These are phyloP conservation scores for Sceliomorpha sp. DNA, from an alignment of 2,888 invertebrate genomes.

Conservation along the genomic window DNA sequence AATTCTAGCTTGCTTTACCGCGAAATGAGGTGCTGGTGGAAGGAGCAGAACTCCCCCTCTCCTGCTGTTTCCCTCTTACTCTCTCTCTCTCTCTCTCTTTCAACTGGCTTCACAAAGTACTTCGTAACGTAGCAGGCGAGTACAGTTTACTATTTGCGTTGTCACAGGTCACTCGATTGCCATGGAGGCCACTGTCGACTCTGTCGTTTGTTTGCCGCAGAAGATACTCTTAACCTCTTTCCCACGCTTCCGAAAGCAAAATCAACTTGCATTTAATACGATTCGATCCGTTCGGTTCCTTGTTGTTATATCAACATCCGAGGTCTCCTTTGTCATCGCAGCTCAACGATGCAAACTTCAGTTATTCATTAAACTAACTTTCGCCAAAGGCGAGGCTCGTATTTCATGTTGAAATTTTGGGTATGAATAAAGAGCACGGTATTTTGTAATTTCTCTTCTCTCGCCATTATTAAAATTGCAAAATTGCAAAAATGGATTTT, in stretches of 20 bases:
- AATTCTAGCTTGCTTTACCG: conserved; percentile 48
- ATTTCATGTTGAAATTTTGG: no score
- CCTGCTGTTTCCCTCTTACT: conserved; percentile 26
- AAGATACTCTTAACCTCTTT: conserved; percentile 57
- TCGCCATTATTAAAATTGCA: no score
- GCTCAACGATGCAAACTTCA: conserved; percentile 35
- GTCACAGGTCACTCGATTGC: conserved; percentile 46
- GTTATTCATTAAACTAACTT: conserved; percentile 49
- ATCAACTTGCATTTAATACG: conserved; percentile 56
- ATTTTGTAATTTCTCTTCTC: no score
- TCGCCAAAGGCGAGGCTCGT: no score
- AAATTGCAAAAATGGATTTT: no score
- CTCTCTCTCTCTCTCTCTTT: conserved; percentile 5
- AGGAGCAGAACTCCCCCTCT: conserved; percentile 31
- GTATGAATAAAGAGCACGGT: no score
- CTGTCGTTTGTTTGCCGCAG: conserved; percentile 43
- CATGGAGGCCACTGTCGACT: conserved; percentile 16
- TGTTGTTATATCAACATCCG: conserved; percentile 46
- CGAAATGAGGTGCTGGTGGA: conserved; percentile 29
- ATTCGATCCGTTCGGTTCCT: conserved; percentile 53
- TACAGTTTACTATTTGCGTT: conserved; percentile 23
- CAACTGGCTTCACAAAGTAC: not conserved
- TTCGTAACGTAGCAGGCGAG: conserved; percentile 13
- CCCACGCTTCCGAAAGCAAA: conserved; percentile 60
- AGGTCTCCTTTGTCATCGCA: conserved; percentile 18